These are phyloP conservation scores for Tenthredo livida DNA, from an alignment of 2,888 invertebrate species.

Conservation along the genomic window DNA sequence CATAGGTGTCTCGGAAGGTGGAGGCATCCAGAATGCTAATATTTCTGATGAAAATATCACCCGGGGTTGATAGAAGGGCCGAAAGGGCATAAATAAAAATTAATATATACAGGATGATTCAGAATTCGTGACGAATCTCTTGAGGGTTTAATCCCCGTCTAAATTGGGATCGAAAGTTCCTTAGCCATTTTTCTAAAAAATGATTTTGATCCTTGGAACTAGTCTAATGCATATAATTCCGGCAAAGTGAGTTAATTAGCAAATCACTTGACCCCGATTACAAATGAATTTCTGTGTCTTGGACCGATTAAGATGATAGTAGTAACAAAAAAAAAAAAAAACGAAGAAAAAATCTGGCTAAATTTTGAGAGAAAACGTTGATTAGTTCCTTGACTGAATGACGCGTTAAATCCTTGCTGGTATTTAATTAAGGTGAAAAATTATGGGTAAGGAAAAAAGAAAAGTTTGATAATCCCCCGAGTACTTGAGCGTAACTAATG, in stretches of 20 bases:
- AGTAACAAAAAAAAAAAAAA: neutral
- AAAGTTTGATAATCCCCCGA: conserved; percentile 41
- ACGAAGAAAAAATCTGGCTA: neutral
- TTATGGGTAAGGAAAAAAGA: conserved; percentile 8
- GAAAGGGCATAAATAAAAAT: no score
- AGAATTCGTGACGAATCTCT: no score
- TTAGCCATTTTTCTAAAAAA: no score
- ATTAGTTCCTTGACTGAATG: conserved; percentile 27
- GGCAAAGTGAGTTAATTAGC: neutral
- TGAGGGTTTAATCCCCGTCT: no score
- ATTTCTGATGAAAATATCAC: no score
- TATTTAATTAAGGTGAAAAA: conserved; percentile 52
- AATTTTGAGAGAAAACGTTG: neutral
- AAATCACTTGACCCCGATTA: neutral
- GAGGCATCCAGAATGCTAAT: no score
- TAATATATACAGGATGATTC: no score
- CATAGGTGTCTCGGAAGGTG: no score
- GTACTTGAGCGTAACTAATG: conserved; percentile 48
- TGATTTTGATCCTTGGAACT: no score
- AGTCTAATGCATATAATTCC: no score
- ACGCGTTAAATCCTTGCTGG: conserved; percentile 35
- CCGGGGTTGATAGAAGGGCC: no score
- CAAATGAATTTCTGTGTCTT: neutral
- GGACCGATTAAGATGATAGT: neutral
- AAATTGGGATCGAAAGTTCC: no score